These are phyloP conservation scores for Buphagus erythrorhynchus DNA, from an alignment of 2,797 vertebrate genomes.

Conservation along the genomic window DNA sequence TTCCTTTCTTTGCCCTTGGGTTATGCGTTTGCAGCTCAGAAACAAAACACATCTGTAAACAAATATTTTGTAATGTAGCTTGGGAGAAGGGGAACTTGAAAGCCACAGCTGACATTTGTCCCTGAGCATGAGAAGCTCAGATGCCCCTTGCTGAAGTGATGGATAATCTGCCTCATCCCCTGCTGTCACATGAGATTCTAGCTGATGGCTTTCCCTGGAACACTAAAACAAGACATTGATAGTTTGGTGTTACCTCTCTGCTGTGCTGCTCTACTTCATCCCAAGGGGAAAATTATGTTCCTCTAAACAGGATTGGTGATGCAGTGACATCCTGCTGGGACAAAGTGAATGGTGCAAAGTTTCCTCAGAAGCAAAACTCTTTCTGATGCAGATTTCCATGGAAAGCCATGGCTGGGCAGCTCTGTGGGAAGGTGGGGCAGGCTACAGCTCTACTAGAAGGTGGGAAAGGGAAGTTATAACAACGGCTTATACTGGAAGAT, in stretches of 20 bases:
- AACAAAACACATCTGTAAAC: not conserved
- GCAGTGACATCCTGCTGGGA: not conserved
- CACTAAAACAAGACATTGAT: not conserved
- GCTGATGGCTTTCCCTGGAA: not conserved
- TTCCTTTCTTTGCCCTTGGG: not conserved
- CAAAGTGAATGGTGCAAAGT: not conserved
- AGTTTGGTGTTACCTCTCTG: not conserved
- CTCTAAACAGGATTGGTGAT: not conserved
- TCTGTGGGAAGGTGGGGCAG: not conserved
- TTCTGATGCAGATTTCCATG: not conserved
- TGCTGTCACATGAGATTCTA: not conserved
- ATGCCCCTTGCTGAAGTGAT: not conserved
- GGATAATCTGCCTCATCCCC: not conserved
- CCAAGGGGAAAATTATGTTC: not conserved
- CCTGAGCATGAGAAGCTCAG: not conserved
- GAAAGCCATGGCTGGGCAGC: not conserved
- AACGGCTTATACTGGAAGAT: not conserved
- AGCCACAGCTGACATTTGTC: slow-evolving; percentile 5
- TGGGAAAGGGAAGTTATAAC: not conserved
- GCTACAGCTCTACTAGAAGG: not conserved
- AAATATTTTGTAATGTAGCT: not conserved
- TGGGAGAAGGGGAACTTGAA: not conserved
- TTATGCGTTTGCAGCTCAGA: not conserved
- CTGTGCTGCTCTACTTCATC: not conserved
- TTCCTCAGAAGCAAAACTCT: not conserved